Conservation (phyloP, 2,113 vertebrate species). For the Mesocricetus auratus region DNA sequence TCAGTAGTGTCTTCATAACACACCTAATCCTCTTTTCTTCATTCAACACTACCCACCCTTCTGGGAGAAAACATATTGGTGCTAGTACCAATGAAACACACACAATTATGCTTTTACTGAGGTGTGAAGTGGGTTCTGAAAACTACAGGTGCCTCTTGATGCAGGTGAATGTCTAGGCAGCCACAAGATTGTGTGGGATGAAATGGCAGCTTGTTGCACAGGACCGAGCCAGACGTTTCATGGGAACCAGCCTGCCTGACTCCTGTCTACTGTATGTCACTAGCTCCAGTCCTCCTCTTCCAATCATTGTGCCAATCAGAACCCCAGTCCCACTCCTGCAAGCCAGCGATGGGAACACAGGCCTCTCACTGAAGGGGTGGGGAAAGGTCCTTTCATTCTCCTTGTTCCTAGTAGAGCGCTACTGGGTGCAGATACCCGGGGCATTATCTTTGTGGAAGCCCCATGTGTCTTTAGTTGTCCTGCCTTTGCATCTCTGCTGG, state of each 20-base stretch:
- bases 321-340: not conserved
- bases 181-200: not conserved
- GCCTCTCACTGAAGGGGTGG: not conserved
- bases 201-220: not conserved
- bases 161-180: not conserved
- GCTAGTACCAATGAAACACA: too few relatives aligned
- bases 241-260: not conserved
- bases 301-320: not conserved
- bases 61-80: accelerated
- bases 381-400: not conserved
- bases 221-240: not conserved
- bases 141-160: not conserved
- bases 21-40: not conserved
- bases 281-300: not conserved
- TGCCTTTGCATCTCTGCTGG: not conserved
- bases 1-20: not conserved
- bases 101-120: not conserved
- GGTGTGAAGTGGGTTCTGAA: not conserved
- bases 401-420: not conserved
- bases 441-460: not conserved
- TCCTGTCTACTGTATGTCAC: not conserved
- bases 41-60: not conserved
- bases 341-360: not conserved
- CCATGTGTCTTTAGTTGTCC: not conserved
- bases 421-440: not conserved